Percentiles rank a stretch among this genome's conserved stretches.
phyloP scores from a whole-genome alignment of 2,888 invertebrate species.

The Drosophila bunnanda region DNA sequence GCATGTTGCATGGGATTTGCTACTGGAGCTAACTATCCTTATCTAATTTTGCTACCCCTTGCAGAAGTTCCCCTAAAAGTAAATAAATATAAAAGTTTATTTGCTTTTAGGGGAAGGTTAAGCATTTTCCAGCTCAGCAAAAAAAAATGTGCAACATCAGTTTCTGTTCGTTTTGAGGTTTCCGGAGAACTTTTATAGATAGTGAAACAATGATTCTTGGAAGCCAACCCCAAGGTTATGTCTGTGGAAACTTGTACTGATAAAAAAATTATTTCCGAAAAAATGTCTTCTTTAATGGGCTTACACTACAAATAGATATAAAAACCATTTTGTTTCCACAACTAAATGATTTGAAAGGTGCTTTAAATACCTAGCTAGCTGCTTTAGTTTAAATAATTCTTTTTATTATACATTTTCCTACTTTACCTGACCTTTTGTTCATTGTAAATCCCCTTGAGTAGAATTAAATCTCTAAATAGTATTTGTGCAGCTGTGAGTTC shows the following conservation, averaged over 20 bases:
- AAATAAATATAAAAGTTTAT: conserved; percentile 1
- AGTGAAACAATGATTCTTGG: conserved; percentile 16
- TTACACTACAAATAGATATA: background rate
- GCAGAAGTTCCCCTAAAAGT: too few relatives aligned
- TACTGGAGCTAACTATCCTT: conserved; percentile 6
- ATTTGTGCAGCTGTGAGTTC: conserved; percentile 27
- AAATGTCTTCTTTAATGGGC: background rate
- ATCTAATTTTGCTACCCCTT: background rate
- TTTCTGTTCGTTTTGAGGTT: background rate
- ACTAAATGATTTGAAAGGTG: background rate
- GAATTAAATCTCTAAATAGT: background rate
- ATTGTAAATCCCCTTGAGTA: background rate
- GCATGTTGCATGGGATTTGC: conserved; percentile 3
- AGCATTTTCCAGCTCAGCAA: background rate
- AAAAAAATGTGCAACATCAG: background rate
- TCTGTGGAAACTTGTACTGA: background rate
- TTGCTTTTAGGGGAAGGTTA: background rate
- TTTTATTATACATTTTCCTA: background rate
- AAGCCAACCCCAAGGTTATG: conserved; percentile 16
- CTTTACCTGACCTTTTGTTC: background rate
- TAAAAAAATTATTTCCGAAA: background rate
- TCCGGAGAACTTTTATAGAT: conserved; percentile 12
- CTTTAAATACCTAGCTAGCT: background rate
- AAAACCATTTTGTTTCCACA: background rate
- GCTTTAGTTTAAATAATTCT: background rate